Evolutionary conservation across 2,113 vertebrate species (phyloP), one percentile per base, ranked within the genome.

Genomic region (Microtus ochrogaster): DNA sequence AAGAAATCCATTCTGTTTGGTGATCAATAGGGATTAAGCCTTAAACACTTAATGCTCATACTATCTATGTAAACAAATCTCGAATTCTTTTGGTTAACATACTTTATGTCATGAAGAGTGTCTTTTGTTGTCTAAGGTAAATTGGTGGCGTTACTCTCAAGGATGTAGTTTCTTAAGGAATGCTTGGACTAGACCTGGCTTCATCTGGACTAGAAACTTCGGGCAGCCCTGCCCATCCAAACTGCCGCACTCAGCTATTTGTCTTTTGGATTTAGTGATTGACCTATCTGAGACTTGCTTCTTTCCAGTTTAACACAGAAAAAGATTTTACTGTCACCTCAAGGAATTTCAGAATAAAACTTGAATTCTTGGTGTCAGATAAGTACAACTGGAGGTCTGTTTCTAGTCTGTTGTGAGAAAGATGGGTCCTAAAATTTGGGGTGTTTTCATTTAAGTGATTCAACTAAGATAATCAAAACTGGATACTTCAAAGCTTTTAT

Each of bases 221-320:
- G 4, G 30, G 3, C 92, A 95, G 8, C 33, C 77, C 61, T 86
- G 89, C 76, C 81, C 93, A 36, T 89, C 84, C 83, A 73, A 87
- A 93, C 52, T 44, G 39, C 65, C 66, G 26, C 44, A 68, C 39
- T 19, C 87, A 81, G 44, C 94, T 86, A 95, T 97, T 96, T 97
- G 97, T 95, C 95, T 96, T 97, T 98, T 98, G 97, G 96, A 96
- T 97, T 97, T 97, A 97, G 76, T 77, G 63, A 36, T 88, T 91
- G 44, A 70, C 58, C 21, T 92, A 66, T 88, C 12, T 86, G 79
- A 94, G 84, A 94, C 65, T 93, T 1, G 72, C 90, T 95, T 96
- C 76, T 96, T 55, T 47, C 33, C 39, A 81, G 26, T 91, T 94
- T 65, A 84, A 63, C 76, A 85, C 47, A 94, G 89, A 68, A 94